A percentile compares a stretch with the other conserved stretches of the same genome.
phyloP scores from a whole-genome alignment of 1,140 invertebrate genomes.

The Drosophila tropicalis region DNA sequence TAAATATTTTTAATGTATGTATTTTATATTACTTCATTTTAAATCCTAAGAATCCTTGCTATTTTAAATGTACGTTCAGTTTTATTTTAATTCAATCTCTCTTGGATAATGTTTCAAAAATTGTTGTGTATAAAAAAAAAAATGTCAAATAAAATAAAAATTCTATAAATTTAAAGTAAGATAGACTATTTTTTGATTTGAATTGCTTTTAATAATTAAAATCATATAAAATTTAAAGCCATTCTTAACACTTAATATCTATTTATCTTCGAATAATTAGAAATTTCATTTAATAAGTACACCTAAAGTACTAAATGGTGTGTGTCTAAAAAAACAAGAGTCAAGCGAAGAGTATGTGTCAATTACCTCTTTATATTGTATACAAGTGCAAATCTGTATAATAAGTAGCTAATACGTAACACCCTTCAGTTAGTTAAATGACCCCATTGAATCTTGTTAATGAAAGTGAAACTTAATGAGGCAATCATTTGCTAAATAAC shows the following conservation, averaged over 20 bases:
- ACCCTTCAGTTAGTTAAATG: conserved; percentile 5
- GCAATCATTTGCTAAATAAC: background rate
- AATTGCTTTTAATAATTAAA: too few species aligned
- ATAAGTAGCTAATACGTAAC: conserved; percentile 13
- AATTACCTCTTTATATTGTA: background rate
- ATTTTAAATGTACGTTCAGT: conserved; percentile 5
- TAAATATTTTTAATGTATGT: conserved; percentile 45
- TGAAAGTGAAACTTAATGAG: conserved; percentile 36
- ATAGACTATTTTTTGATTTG: too few species aligned
- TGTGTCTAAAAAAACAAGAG: background rate
- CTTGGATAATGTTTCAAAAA: conserved; percentile 23
- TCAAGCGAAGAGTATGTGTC: background rate
- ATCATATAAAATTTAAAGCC: too few species aligned
- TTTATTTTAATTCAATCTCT: conserved; percentile 25
- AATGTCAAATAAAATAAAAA: conserved; percentile 21
- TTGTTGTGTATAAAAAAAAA: conserved; percentile 27
- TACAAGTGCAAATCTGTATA: conserved; percentile 14
- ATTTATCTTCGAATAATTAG: too few species aligned
- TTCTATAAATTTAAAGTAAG: conserved; percentile 8
- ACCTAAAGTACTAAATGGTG: background rate
- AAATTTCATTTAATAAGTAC: too few species aligned
- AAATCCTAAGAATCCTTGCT: conserved; percentile 10
- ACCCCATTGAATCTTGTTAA: conserved; percentile 17
- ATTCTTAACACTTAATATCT: too few species aligned
- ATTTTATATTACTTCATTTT: conserved; percentile 39